A percentile compares a stretch with the other conserved stretches of the same genome.
Evolutionary conservation across 2,888 invertebrate genomes (phyloP).

Genomic region (Lucinisca nassula): DNA sequence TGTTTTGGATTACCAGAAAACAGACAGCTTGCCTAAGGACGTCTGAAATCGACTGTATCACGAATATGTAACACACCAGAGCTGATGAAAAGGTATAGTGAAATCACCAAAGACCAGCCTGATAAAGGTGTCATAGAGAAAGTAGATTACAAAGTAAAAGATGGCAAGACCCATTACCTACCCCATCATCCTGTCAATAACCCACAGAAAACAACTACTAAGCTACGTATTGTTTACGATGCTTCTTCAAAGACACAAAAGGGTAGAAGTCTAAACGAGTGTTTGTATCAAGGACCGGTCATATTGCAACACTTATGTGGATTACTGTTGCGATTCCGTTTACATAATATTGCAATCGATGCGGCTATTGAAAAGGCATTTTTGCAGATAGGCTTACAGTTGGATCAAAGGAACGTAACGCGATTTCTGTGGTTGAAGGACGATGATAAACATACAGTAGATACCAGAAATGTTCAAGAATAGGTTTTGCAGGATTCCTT

Average conservation of each 20-base stretch:
- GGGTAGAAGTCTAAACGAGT: conserved; percentile 39
- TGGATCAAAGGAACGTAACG: conserved; percentile 22
- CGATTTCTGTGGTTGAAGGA: conserved; percentile 30
- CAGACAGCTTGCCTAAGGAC: conserved; percentile 7
- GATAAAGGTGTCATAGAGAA: conserved; percentile 42
- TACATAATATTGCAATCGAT: conserved; percentile 12
- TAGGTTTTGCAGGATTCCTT: not conserved
- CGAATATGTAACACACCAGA: conserved; percentile 18
- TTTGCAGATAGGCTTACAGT: conserved; percentile 18
- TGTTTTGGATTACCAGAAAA: conserved; percentile 21
- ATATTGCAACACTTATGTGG: conserved; percentile 29
- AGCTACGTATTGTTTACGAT: conserved; percentile 15
- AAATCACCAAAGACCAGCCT: conserved; percentile 32
- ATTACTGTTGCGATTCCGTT: conserved; percentile 28
- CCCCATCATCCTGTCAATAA: conserved; percentile 41
- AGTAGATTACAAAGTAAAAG: not conserved
- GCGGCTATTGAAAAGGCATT: conserved; percentile 39
- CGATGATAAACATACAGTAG: not conserved
- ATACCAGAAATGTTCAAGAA: not conserved
- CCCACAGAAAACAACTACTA: conserved; percentile 15
- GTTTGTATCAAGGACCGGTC: conserved; percentile 33
- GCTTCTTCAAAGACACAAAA: conserved; percentile 18
- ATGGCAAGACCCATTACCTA: conserved; percentile 31
- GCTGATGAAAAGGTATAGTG: conserved; percentile 9
- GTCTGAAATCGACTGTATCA: conserved; percentile 26